phyloP scores from a whole-genome alignment of 1,140 invertebrate genomes.

The Hycleus cichorii region DNA sequence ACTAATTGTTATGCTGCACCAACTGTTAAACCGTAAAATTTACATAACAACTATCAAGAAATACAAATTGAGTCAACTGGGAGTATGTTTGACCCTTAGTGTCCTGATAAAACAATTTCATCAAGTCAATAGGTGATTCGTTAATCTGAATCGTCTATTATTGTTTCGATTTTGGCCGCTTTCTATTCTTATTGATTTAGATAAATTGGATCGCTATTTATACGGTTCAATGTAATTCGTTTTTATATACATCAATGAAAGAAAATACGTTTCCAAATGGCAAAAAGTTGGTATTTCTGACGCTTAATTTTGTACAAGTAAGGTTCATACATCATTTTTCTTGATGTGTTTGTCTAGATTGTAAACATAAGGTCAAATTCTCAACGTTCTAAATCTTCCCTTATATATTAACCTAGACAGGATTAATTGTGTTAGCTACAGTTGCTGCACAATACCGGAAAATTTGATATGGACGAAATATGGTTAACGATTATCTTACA shows the following conservation, averaged over 20 bases:
- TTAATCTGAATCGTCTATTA: conserved; percentile 9
- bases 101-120: conserved; percentile 9
- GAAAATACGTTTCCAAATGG: no score
- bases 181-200: no score
- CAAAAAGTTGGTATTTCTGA: no score
- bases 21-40: conserved; percentile 10
- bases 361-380: conserved; percentile 15
- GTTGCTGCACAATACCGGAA: conserved; percentile 13
- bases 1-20: conserved; percentile 13
- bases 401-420: conserved; percentile 12
- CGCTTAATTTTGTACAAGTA: conserved; percentile 1
- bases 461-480: conserved; percentile 9
- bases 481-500: conserved; percentile 6
- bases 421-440: conserved; percentile 13
- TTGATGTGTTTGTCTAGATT: conserved; percentile 13
- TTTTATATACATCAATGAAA: no score
- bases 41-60: conserved; percentile 8
- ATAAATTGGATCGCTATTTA: no score
- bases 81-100: conserved; percentile 3
- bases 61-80: not conserved
- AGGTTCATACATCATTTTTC: conserved; percentile 15
- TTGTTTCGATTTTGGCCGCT: no score
- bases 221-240: no score
- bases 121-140: conserved; percentile 7
- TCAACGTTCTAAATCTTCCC: conserved; percentile 11